phyloP scores from a whole-genome alignment of 2,888 invertebrate species.

The Galeruca laticollis region DNA sequence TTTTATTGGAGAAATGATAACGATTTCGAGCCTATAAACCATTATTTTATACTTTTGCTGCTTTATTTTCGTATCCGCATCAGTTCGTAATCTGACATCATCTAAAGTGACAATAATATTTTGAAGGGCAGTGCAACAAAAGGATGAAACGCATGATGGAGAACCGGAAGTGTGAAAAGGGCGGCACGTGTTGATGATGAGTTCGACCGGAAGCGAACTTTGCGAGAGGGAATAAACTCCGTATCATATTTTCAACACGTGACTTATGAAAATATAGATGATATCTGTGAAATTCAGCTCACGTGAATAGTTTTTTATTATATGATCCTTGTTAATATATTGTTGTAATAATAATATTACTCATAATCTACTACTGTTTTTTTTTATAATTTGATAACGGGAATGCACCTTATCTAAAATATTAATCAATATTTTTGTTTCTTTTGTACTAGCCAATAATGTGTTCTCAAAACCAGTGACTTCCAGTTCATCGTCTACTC shows the following conservation, averaged over 20 bases:
- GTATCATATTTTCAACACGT: slow-evolving; percentile 57
- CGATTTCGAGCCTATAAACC: neutral
- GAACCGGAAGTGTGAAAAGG: slow-evolving; percentile 60
- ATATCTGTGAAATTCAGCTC: slow-evolving; percentile 14
- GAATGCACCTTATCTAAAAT: too few relatives aligned
- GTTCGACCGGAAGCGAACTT: slow-evolving; percentile 63
- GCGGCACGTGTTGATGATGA: slow-evolving; percentile 64
- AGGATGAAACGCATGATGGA: slow-evolving; percentile 44
- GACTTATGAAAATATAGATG: slow-evolving; percentile 35
- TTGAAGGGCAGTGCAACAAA: slow-evolving; percentile 40
- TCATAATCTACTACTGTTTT: too few relatives aligned
- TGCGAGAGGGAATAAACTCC: slow-evolving; percentile 61
- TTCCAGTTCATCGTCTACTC: too few relatives aligned
- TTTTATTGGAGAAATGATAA: neutral
- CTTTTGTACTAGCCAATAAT: too few relatives aligned
- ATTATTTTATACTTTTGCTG: slow-evolving; percentile 14
- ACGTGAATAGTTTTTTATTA: neutral
- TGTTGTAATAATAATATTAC: too few relatives aligned
- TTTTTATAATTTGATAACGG: too few relatives aligned
- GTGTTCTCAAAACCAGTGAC: too few relatives aligned
- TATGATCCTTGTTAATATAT: too few relatives aligned
- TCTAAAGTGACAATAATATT: slow-evolving; percentile 37
- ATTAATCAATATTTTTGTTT: too few relatives aligned
- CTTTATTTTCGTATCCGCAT: slow-evolving; percentile 20
- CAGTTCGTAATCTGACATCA: slow-evolving; percentile 32